Base-by-base conservation (phyloP, 2,888 invertebrate genomes). In the Pyrgus malvae region DNA sequence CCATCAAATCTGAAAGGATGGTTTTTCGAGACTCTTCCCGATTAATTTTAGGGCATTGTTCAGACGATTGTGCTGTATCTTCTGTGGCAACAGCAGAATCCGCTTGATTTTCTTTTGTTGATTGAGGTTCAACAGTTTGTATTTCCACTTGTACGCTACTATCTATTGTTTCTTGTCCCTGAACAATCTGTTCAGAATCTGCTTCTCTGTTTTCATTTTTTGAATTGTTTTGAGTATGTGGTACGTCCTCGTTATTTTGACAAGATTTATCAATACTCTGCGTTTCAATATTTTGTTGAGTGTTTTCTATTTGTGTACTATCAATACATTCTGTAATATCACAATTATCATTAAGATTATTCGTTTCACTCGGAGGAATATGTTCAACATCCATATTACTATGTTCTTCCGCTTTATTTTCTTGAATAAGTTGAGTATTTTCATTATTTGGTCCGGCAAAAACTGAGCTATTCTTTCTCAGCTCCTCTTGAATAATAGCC, bases 1-100 rank as follows among this genome's bases (percentile, higher is more conserved):
- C 80, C 90, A 90, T 90, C 59, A 90, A 74, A 67, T 89, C 88
- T 0, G 87, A 88, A 23, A 90, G 58, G 61, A 90, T 74, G 40
- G 81, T 74, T 62, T 85, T 84, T 56, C 72, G 62, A n/a, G 51
- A 17, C 16, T 25, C 55, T n/a, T n/a, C n/a, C n/a, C n/a, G n/a
- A n/a, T n/a, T n/a, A n/a, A n/a, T n/a, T n/a, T n/a, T n/a, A n/a
- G n/a, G n/a, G n/a, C n/a, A n/a, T n/a, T 6, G 3, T 35, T 14
- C 35, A 35, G 12, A 9, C 9, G 16, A 4, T 8, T 7, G n/a
- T 45, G 25, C 16, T 19, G 14, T 19, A 14, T 4, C 19, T 23
- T 21, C 14, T 3, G 4, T 37, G 37, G n/a, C 12, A 5, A 16
- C 17, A 17, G 17, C 16, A 37, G 4, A n/a, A 1, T 17, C 6